Base-by-base conservation (phyloP, 1,140 invertebrate genomes). In the Lasioglossum albipes region DNA sequence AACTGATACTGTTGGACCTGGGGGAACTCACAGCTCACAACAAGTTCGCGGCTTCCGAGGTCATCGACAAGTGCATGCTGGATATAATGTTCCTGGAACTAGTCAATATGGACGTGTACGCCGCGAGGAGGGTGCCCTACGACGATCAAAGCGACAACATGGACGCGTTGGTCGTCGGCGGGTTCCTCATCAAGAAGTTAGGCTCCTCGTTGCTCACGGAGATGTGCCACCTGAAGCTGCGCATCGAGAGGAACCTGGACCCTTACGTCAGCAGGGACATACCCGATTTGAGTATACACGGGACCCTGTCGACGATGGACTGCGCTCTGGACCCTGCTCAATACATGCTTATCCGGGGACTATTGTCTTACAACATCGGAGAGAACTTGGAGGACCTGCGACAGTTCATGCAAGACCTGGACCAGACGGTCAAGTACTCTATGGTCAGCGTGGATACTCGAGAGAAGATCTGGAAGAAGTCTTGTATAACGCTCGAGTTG, bases 341-440 rank as follows among this genome's bases (percentile, higher is more conserved):
- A 90, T 99, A 99, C 91, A 96, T 96, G 91, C 91, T 99, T 13
- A 95, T 99, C 27, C 95, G 97, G 68, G 98, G 98, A 36, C 94
- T 99, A 31, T 93, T 99, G 1, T 95, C 96, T 0, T 97, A 98
- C 90, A 99, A 99, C 94, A 95, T 99, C 62, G 98, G 98, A 20
- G 98, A 99, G 92, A 95, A 95, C 80, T 93, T 98, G 18, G 96
- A 97, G 78, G 96, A 97, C 85, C 93, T 93, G 49, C 82, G 89
- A 1, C 71, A 80, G 0, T 91, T 92, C 13, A 90, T 91, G 74
- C 89, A 90, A 18, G 91, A 93, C 52, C 36, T 90, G 3, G 85
- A 82, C 18, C 82, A 91, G 1, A 82, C 75, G 0, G 82, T 72
- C 0, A 87, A 91, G 7, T 88, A 89, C 10, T 77, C 86, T 3